Evolutionary conservation across 2,113 vertebrate species (phyloP), one percentile per base, ranked within the genome.

Genomic region (Numenius arquata): DNA sequence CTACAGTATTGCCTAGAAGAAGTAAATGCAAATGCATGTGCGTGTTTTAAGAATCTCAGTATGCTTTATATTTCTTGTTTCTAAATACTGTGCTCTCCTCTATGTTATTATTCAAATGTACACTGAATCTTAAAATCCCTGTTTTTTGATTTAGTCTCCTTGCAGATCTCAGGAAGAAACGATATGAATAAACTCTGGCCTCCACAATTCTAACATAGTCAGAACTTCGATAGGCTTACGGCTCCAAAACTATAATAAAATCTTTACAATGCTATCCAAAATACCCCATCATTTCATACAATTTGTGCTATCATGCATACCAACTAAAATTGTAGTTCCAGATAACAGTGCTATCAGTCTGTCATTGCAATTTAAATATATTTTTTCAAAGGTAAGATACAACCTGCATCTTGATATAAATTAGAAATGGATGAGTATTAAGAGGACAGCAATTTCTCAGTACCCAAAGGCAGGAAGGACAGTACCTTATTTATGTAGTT

Each of bases 181-280:
- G 41, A 59, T 58, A 89, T 56, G 84, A 95, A 96, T 90, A 96
- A 96, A 88, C 75, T 81, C 48, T 45, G 83, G 79, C 84, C 85
- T 82, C 76, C 58, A 34, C 80, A 47, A 56, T 93, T 76, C 74
- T 67, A 89, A n/a, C 43, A 59, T 9, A 82, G 77, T 63, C 74
- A 92, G 91, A 96, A 95, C 53, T 87, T 40, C 30, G 23, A 85
- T 47, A 78, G 43, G 53, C 77, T 89, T 56, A 85, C 6, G 27
- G 75, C 82, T 95, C 81, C 47, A 29, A 71, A 92, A 80, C 72
- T 74, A 59, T 84, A 87, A 81, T 86, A 78, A 94, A 90, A 94
- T 96, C 83, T 93, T 87, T 93, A 92, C 96, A 88, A 48, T 83
- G 81, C 85, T 92, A 95, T 96, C 93, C 95, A 79, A 98, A 98